Evolutionary conservation across 2,113 vertebrate species (phyloP).

Genomic region (Nannobrachium achirus): DNA sequence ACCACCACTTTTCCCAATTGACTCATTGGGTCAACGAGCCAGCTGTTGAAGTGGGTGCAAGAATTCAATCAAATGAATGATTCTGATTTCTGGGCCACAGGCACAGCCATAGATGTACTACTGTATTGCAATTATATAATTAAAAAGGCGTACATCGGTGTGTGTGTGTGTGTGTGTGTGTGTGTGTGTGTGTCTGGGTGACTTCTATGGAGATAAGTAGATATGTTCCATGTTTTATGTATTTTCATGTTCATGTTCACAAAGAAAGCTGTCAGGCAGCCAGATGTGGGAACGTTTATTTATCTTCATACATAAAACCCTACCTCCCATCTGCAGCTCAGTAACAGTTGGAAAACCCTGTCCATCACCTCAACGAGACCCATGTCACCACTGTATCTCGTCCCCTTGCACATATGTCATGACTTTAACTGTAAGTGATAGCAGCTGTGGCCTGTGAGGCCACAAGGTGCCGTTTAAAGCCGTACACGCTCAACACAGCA

Average conservation of each 20-base stretch:
- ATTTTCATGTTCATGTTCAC: too few species aligned
- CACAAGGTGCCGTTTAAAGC: slow-evolving; percentile 27
- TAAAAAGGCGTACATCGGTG: too few species aligned
- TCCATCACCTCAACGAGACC: neutral
- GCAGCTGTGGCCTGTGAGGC: slow-evolving; percentile 5
- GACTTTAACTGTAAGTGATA: slow-evolving; percentile 42
- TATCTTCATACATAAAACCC: neutral
- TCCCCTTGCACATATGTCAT: slow-evolving; percentile 19
- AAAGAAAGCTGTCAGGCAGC: too few species aligned
- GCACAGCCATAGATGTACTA: too few species aligned
- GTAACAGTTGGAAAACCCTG: neutral
- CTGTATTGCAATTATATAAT: too few species aligned
- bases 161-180: too few species aligned
- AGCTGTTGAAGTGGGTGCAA: slow-evolving; percentile 39
- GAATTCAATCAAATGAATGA: slow-evolving; percentile 32
- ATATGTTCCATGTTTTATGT: too few species aligned
- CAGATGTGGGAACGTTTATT: neutral
- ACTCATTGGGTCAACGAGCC: slow-evolving; percentile 51
- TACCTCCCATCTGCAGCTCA: neutral
- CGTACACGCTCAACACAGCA: slow-evolving; percentile 36
- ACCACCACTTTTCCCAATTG: slow-evolving; percentile 19
- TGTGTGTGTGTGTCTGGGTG: too few species aligned
- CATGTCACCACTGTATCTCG: neutral
- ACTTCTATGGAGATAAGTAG: too few species aligned
- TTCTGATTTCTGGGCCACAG: slow-evolving; percentile 27